Base-by-base conservation (phyloP, 2,797 vertebrate genomes). In the Danio aesculapii region DNA sequence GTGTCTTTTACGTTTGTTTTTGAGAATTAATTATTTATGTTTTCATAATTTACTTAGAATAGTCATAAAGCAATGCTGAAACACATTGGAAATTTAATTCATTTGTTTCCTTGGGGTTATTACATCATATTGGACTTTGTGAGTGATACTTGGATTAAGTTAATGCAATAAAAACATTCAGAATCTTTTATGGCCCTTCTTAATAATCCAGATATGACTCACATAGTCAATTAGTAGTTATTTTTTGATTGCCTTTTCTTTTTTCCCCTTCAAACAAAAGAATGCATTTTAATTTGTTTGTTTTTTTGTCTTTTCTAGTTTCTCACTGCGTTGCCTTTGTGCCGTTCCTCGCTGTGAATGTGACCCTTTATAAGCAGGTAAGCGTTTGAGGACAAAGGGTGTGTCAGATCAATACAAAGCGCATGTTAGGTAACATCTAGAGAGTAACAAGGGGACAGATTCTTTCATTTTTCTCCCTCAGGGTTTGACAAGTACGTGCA, bases 401-500 rank as follows among this genome's bases (percentile, higher is more conserved):
- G 66, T 82, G 57, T 39, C 74, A 7, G 39, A 41, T 74, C 46
- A 68, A 68, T 57, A 12, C 16, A 57, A 30, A 63, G 66, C 5
- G 1, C 41, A 59, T n/a, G 58, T 77, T 77, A 17, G 52, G 59
- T 67, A 77, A 82, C 75, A 50, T 30, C 41, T 46, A 66, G 30
- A 78, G n/a, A 62, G 8, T 14, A 53, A 43, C 39, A 21, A 64
- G 50, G 7, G 61, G 75, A 30, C 75, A 67, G 8, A 44, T 55
- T 39, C 17, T 62, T 50, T 47, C 13, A 21, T 50, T 77, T n/a
- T 44, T 72, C 50, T 41, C 9, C 61, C 39, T 14, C 5, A 12
- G 55, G 81, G 53, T 74, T 72, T 55, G 76, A 74, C 81, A 61
- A n/a, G 75, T 66, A 55, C 61, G n/a, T 4, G 47, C 81, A 74